Evolutionary conservation across 1,140 invertebrate species (phyloP), one percentile per base, ranked within the genome.

Genomic region (Drosophila subobscura): DNA sequence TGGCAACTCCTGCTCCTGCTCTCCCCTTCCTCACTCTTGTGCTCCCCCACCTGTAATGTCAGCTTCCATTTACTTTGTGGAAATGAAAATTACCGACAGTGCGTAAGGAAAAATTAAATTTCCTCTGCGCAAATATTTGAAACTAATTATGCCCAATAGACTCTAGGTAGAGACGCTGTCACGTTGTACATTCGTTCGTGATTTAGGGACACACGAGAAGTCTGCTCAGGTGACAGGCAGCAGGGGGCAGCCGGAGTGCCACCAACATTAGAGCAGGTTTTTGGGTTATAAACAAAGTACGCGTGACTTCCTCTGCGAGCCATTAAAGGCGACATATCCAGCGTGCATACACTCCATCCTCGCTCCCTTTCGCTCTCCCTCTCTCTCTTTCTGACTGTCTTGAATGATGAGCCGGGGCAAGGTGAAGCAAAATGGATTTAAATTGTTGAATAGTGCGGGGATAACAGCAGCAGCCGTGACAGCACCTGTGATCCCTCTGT

Each of bases 111-210:
- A 86, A 85, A 85, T 85, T 73, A 81, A 85, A 85, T 81, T 89
- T 89, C 70, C 73, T 77, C 49, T 71, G 61, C 46, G 74, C 74
- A 89, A 89, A 89, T 89, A 85, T 89, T 89, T 76, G 85, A 85
- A 89, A 89, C 85, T 89, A 89, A 89, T 89, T 89, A 89, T 89
- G 76, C 85, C 85, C 85, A 80, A 89, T 89, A 89, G 79, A 79
- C 70, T 22, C 10, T 47, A 49, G 59, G 68, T 58, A 20, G 16
- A 68, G 42, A 40, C 53, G 50, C 46, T 58, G 81, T 71, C 80
- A 77, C 64, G 75, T 77, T 70, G 81, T 64, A 77, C 81, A 86
- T 86, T 77, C 81, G 81, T 55, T 86, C 77, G 65, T 81, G 77
- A 85, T 86, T 85, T 86, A 81, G 59, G 52, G 27, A 14, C 66